Evolutionary conservation across 2,113 vertebrate species (phyloP).

Genomic region (Sinocyclocheilus anshuiensis): DNA sequence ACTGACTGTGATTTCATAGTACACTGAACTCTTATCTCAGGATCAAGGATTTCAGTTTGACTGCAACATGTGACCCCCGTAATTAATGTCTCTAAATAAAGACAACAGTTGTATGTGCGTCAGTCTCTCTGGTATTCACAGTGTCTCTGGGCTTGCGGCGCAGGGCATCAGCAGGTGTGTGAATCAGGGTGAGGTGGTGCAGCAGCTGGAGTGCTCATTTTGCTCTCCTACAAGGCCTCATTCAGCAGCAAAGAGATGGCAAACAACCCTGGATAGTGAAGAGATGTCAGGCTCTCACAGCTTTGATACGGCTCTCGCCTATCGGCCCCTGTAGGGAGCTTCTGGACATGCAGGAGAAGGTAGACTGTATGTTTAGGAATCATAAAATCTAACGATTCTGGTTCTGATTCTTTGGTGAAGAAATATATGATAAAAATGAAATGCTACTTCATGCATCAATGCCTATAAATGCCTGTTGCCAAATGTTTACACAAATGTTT

Average conservation of each 20-base stretch:
- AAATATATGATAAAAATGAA: background rate
- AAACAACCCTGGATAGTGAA: constrained; percentile 63
- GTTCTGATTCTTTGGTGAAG: no score
- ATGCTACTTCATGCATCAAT: background rate
- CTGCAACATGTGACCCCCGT: background rate
- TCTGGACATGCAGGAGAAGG: constrained; percentile 64
- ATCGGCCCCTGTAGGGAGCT: constrained; percentile 64
- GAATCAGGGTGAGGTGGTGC: constrained; percentile 62
- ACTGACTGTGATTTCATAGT: no score
- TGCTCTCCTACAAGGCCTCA: constrained; percentile 69
- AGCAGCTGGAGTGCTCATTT: constrained; percentile 76
- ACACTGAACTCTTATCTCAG: no score
- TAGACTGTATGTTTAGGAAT: background rate
- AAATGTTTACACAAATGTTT: no score
- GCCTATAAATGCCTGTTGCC: no score
- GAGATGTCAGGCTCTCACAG: constrained; percentile 61
- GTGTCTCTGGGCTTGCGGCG: constrained; percentile 66
- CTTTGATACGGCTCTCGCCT: constrained; percentile 61
- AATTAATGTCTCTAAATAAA: background rate
- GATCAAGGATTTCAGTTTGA: no score
- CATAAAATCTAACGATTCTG: no score
- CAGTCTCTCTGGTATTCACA: constrained; percentile 19
- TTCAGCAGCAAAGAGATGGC: constrained; percentile 56
- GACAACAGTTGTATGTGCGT: background rate
- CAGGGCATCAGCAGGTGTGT: constrained; percentile 71